These are phyloP conservation scores for Leguminivora glycinivorella DNA, from an alignment of 1,140 invertebrate species.

Conservation along the genomic window DNA sequence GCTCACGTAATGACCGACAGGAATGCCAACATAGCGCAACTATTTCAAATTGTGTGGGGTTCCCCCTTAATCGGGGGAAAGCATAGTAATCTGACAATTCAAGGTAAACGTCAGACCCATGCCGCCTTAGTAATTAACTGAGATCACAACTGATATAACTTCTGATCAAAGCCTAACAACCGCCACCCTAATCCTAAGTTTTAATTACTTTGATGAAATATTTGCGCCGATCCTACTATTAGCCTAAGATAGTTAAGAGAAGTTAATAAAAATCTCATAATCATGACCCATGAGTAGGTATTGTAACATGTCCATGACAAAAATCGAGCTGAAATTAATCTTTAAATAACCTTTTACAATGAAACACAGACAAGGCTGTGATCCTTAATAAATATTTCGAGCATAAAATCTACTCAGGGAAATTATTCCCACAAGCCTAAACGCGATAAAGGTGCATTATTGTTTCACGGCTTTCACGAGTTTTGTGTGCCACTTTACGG, in stretches of 20 bases:
- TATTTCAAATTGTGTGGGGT: conserved; percentile 13
- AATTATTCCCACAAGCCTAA: no score
- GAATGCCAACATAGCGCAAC: conserved; percentile 11
- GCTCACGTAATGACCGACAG: not conserved
- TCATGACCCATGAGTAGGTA: not conserved
- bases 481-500: no score
- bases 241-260: conserved; percentile 8
- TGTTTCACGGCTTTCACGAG: no score
- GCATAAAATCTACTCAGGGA: no score
- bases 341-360: not conserved
- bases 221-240: not conserved
- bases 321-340: not conserved
- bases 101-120: conserved; percentile 21
- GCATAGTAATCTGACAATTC: conserved; percentile 25
- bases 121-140: conserved; percentile 37
- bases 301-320: not conserved
- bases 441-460: no score
- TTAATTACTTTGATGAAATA: conserved; percentile 41
- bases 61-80: conserved; percentile 2
- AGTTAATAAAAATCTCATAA: not conserved
- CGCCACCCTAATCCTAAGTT: conserved; percentile 38
- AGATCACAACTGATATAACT: conserved; percentile 35
- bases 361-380: no score
- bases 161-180: conserved; percentile 38
- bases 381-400: no score